Base-by-base conservation (phyloP, 1,140 invertebrate species). In the Magallana angulata region DNA sequence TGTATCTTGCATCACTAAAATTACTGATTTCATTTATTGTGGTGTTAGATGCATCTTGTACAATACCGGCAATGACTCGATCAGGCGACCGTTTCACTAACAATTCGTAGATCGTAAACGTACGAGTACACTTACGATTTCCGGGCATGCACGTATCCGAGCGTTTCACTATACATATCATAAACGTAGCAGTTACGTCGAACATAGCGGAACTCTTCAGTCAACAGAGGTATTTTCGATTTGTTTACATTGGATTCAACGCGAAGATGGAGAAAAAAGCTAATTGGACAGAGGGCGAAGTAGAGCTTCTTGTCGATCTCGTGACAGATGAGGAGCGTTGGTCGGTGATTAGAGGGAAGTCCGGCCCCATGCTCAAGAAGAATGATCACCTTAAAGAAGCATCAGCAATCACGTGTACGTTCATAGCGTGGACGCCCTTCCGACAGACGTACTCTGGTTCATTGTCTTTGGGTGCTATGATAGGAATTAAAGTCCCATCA, bases 1-100 rank as follows among this genome's bases (percentile, higher is more conserved):
- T 89, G 81, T 93, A 93, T 80, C 92, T 81, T 76, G 91, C 92
- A 64, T 81, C 24, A 6, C 36, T 57, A 81, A 18, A 88, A 36
- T 76, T 59, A 82, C 88, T 58, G 76, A 90, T 88, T 80, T 90
- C 48, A 14, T 87, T 57, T 57, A 88, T 64, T 57, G 18, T 24
- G 0, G 18, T 24, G 18, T 24, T 0, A 24, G 18, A 24, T 24
- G 80, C 86, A 85, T 88, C 68, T 16, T 82, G 64, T 76, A 11
- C 59, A 24, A 60, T 48, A 18, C 82, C 83, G 87, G 86, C 57
- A 16, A 24, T 24, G 0, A 24, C 18, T 24, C 18, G 18, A 24
- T 24, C 24, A 24, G 24, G 59, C 59, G 59, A 62, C 59, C 59
- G 59, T 62, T 62, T 62, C 59, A 62, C 59, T 11, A 62, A 62